phyloP scores from a whole-genome alignment of 2,113 vertebrate species.

The Ammodytes dubius region DNA sequence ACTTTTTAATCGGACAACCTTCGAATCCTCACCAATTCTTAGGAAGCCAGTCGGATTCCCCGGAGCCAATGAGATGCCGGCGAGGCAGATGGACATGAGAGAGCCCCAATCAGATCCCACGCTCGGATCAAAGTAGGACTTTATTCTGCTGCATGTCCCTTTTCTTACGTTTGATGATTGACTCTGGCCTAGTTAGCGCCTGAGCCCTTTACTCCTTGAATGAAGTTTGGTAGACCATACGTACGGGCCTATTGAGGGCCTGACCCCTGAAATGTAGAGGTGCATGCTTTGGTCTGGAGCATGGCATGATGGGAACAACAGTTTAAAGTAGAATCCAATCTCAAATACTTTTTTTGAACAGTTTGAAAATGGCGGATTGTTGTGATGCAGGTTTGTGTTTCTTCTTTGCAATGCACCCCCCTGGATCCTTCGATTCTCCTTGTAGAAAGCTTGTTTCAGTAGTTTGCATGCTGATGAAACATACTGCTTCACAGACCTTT shows the following conservation, averaged over 20 bases:
- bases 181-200: constrained; percentile 58
- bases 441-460: constrained; percentile 62
- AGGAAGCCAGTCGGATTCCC: constrained; percentile 89
- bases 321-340: constrained; percentile 17
- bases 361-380: constrained; percentile 40
- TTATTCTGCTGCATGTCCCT: constrained; percentile 86
- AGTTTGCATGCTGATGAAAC: constrained; percentile 72
- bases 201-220: constrained; percentile 69
- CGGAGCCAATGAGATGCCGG: constrained; percentile 87
- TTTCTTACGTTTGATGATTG: constrained; percentile 74
- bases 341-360: constrained; percentile 17
- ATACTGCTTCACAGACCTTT: constrained; percentile 42
- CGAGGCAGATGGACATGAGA: constrained; percentile 89
- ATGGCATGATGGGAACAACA: constrained; percentile 83
- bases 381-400: constrained; percentile 61
- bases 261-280: constrained; percentile 52
- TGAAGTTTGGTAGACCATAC: constrained; percentile 35
- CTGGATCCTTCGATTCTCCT: constrained; percentile 46
- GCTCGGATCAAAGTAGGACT: constrained; percentile 90
- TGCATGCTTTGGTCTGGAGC: constrained; percentile 85
- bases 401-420: constrained; percentile 59
- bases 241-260: constrained; percentile 13
- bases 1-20: constrained; percentile 86
- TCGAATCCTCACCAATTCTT: constrained; percentile 84
- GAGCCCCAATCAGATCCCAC: constrained; percentile 89